A percentile compares a stretch with the other conserved stretches of the same genome.
These are phyloP conservation scores for Girardinichthys multiradiatus DNA, from an alignment of 2,113 vertebrate genomes.

Conservation along the genomic window DNA sequence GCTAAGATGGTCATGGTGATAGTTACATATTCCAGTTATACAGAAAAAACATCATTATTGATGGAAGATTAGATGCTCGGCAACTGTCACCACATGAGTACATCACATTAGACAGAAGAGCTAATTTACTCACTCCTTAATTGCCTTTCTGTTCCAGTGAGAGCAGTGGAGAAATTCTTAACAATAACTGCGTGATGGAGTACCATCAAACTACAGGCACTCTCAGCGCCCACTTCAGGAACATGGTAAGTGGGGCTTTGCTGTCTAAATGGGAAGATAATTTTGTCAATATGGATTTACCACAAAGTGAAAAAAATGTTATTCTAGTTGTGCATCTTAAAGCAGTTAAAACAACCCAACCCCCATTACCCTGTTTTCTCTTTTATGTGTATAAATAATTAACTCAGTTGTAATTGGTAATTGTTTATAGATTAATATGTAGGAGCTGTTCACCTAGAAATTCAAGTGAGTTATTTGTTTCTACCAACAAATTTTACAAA, in stretches of 20 bases:
- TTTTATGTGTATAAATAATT: not conserved
- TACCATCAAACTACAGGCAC: constrained; percentile 96
- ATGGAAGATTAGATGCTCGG: not conserved
- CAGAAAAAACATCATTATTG: not conserved
- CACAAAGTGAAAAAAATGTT: not conserved
- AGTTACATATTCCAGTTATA: constrained; percentile 6
- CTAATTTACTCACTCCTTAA: constrained; percentile 16
- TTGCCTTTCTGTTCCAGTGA: constrained; percentile 79
- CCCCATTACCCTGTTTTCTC: not conserved
- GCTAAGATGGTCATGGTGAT: not conserved
- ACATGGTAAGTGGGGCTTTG: constrained; percentile 86
- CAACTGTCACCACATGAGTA: not conserved
- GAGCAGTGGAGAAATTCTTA: constrained; percentile 94
- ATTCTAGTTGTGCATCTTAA: not conserved
- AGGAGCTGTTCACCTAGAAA: not conserved
- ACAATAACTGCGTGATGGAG: constrained; percentile 98
- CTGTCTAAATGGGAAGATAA: not conserved
- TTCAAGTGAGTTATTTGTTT: not conserved
- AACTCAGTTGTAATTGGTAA: not conserved
- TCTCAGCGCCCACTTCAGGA: constrained; percentile 94
- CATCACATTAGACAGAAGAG: not conserved
- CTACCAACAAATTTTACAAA: not conserved
- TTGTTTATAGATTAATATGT: not conserved
- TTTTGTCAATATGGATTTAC: not conserved
- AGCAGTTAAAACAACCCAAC: not conserved